Evolutionary conservation across 2,797 vertebrate genomes (phyloP).

Genomic region (Decapterus maruadsi): DNA sequence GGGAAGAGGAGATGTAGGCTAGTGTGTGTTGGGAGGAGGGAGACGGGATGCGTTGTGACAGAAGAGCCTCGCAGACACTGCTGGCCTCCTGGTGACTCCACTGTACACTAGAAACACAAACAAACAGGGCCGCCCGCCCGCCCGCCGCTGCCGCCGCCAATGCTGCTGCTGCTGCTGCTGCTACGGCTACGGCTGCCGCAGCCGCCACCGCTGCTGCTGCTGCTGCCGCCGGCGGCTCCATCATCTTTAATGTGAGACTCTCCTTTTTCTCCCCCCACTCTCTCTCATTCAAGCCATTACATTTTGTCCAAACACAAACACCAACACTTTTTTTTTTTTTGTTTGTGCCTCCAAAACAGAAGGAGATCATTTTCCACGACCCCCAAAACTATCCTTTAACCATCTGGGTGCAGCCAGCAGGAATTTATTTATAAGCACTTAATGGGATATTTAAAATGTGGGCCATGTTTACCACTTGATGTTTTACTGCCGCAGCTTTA

Average conservation of each 20-base stretch:
- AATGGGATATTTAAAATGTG: conserved; percentile 51
- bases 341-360: conserved; percentile 29
- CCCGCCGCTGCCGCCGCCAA: no score
- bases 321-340: conserved; percentile 8
- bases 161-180: no score
- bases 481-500: conserved; percentile 33
- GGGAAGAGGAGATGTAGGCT: conserved; percentile 20
- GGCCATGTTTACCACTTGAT: conserved; percentile 33
- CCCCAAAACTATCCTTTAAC: conserved; percentile 41
- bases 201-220: conserved; percentile 2
- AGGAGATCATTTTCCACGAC: conserved; percentile 29
- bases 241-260: conserved; percentile 36
- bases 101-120: conserved; percentile 66
- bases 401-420: conserved; percentile 26
- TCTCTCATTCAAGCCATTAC: conserved; percentile 26
- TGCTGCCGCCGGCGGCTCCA: conserved; percentile 10
- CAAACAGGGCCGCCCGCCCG: conserved; percentile 44
- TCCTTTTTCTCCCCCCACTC: background rate
- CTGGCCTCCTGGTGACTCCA: conserved; percentile 83
- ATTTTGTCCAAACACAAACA: conserved; percentile 57
- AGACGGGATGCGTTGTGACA: conserved; percentile 80
- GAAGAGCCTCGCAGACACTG: conserved; percentile 77
- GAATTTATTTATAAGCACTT: conserved; percentile 11
- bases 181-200: background rate
- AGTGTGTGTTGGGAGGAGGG: conserved; percentile 19